Conservation (phyloP, 1,140 invertebrate species). For the Mamestra configurata region DNA sequence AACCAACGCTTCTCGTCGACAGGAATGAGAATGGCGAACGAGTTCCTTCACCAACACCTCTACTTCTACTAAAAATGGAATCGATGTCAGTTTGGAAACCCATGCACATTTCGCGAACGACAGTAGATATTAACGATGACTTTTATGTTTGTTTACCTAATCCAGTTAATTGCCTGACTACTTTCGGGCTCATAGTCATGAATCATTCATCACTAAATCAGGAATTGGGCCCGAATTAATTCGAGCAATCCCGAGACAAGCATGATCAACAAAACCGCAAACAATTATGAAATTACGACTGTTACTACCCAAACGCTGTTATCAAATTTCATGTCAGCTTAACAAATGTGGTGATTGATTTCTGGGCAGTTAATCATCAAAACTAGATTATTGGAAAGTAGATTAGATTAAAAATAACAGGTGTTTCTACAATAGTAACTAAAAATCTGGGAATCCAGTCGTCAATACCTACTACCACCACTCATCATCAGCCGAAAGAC, state of each 20-base stretch:
- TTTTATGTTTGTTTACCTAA: background rate
- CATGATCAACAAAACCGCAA: background rate
- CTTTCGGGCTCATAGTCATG: background rate
- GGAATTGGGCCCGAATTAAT: background rate
- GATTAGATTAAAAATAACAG: too few species aligned
- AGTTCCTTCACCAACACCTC: background rate
- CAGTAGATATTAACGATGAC: conserved; percentile 3
- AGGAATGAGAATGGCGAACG: too few species aligned
- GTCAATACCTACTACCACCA: too few species aligned
- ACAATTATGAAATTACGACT: background rate
- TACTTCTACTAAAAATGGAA: background rate
- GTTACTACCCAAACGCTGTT: too few species aligned
- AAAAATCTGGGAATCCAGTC: too few species aligned
- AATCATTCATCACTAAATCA: background rate
- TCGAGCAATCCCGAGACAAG: background rate
- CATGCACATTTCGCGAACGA: background rate
- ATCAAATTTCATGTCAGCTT: too few species aligned
- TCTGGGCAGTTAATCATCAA: too few species aligned
- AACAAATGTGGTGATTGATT: too few species aligned
- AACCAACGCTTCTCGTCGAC: too few species aligned
- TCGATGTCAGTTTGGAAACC: background rate
- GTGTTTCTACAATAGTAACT: too few species aligned
- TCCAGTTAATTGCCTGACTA: background rate
- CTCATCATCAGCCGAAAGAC: too few species aligned
- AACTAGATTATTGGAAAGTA: too few species aligned